Percentiles rank a stretch among this genome's conserved stretches.
phyloP scores from a whole-genome alignment of 2,888 invertebrate species.

The Allygus modestus region DNA sequence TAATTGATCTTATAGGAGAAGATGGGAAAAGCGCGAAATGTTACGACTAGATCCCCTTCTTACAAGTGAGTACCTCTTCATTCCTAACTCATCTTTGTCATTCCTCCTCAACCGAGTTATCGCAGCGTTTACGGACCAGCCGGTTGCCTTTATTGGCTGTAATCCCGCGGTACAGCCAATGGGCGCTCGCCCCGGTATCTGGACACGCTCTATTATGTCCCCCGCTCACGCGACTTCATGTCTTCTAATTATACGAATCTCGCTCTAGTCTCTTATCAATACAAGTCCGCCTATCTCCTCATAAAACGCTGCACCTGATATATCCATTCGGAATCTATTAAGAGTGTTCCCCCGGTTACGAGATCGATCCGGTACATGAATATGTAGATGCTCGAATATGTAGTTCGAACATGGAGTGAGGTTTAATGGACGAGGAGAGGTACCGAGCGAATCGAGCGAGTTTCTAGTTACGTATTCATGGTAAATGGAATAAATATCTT shows the following conservation, averaged over 20 bases:
- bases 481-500: too few relatives aligned
- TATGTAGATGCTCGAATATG: constrained; percentile 12
- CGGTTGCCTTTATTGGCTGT: constrained; percentile 37
- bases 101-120: neutral
- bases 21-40: too few relatives aligned
- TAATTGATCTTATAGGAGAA: too few relatives aligned
- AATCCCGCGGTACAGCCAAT: constrained; percentile 11
- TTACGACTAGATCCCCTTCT: too few relatives aligned
- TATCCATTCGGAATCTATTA: constrained; percentile 36
- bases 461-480: too few relatives aligned
- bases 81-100: too few relatives aligned
- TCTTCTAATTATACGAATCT: constrained; percentile 23
- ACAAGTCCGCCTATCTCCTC: constrained; percentile 26
- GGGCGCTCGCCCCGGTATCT: constrained; percentile 2
- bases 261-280: constrained; percentile 15
- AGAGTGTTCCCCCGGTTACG: neutral
- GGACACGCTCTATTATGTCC: constrained; percentile 37
- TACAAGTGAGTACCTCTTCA: too few relatives aligned
- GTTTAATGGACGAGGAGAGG: neutral
- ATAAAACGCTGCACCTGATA: constrained; percentile 40
- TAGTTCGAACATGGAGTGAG: neutral
- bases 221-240: constrained; percentile 27
- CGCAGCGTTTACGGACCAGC: neutral
- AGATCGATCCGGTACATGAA: constrained; percentile 12
- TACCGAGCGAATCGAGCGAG: too few relatives aligned